Conservation (phyloP, 1,140 invertebrate species). For the Globodera ellingtonae region DNA sequence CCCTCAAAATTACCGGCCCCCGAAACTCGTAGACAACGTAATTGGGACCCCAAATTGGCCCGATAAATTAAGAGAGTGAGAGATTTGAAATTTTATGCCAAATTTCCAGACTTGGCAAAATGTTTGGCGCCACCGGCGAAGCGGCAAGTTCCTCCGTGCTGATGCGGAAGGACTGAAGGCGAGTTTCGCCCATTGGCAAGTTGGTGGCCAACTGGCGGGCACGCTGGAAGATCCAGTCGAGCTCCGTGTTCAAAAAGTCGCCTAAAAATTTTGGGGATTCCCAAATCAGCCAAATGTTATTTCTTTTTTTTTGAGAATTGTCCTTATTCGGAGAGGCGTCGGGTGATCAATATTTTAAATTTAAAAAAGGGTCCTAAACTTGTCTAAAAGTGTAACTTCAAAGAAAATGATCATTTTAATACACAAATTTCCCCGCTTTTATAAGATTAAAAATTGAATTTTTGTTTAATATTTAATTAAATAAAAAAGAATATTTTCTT, state of each 20-base stretch:
- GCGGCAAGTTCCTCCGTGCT: conserved; percentile 59
- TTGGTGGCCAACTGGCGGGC: conserved; percentile 59
- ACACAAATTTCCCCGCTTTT: too few species aligned
- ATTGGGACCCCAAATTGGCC: too few species aligned
- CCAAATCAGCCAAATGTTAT: too few species aligned
- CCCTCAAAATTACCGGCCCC: too few species aligned
- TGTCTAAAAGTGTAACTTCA: not conserved
- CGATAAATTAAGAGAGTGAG: too few species aligned
- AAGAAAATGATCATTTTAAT: too few species aligned
- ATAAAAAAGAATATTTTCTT: not conserved
- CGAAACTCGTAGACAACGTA: too few species aligned
- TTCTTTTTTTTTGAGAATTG: too few species aligned
- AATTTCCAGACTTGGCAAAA: conserved; percentile 52
- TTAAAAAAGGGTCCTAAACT: not conserved
- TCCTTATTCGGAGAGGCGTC: too few species aligned
- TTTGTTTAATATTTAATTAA: not conserved
- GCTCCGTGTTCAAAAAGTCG: conserved; percentile 64
- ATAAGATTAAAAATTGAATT: not conserved
- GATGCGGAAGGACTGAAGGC: conserved; percentile 60
- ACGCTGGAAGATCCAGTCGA: conserved; percentile 62
- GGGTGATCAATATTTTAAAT: not conserved
- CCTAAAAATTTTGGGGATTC: conserved; percentile 40
- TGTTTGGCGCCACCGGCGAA: conserved; percentile 60
- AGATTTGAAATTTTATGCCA: not conserved
- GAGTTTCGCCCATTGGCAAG: conserved; percentile 62